Base-by-base conservation (phyloP, 2,888 invertebrate genomes). In the Tholera decimalis region DNA sequence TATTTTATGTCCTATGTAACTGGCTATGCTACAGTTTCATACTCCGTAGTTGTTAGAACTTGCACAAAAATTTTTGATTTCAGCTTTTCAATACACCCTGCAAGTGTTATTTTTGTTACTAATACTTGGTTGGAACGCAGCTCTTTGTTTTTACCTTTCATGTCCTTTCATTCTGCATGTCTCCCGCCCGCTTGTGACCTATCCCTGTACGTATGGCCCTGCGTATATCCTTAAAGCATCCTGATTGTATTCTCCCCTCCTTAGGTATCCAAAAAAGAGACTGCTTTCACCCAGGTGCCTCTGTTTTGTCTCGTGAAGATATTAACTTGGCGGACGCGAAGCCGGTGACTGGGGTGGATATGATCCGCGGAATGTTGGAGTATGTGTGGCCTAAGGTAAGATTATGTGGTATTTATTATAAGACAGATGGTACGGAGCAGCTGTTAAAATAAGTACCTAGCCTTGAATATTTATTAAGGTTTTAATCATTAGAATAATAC, bases 371-470 rank as follows among this genome's bases (percentile, higher is more conserved):
- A 55, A 99, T 99, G 98, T 91, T 98, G 89, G 96, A 96, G 55
- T 99, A 99, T 93, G 98, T 99, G 63, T 99, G 99, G 99, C 99
- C 99, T 28, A 98, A 98, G 96, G 98, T 98, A 68, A 90, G 85
- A 74, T 63, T 60, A 65, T 33, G 47, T 53, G 3, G 13, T 58
- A 37, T 60, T 65, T 41, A n/a, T 18, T 55, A 24, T 24, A 6
- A 28, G 15, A 24, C n/a, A 24, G 20, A 51, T 41, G 28, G 4
- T 20, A 20, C 37, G 30, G 28, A 58, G 51, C 62, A 62, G 30
- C 33, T 79, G 54, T 15, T 43, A 1, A 35, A 56, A 60, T 53
- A 50, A 24, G 39, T 35, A 15, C 0, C 0, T 24, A 20, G 39
- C 56, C 58, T 77, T 63, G 68, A 63, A 50, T 57, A 43, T 51